Conservation (phyloP, 2,888 invertebrate species). For the Nysson spinosus region DNA sequence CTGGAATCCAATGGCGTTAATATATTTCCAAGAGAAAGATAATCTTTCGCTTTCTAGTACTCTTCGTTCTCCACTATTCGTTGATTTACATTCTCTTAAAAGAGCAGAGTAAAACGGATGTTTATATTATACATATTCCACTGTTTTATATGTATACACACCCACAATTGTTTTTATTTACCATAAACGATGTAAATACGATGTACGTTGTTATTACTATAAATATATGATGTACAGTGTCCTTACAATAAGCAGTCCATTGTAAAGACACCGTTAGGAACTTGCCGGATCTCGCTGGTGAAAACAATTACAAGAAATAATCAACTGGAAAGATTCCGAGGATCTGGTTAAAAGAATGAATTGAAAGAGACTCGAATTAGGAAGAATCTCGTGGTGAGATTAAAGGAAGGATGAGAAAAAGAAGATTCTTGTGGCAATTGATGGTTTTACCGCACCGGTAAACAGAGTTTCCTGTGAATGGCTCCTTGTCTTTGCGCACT, state of each 20-base stretch:
- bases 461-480: slow-evolving; percentile 71
- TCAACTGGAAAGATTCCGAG: too few relatives aligned
- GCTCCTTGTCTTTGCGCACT: slow-evolving; percentile 70
- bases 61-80: neutral
- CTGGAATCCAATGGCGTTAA: too few relatives aligned
- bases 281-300: too few relatives aligned
- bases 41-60: too few relatives aligned
- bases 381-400: neutral
- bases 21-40: too few relatives aligned
- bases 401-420: slow-evolving; percentile 31
- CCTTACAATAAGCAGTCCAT: slow-evolving; percentile 13
- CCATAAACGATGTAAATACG: slow-evolving; percentile 43
- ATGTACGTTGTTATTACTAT: slow-evolving; percentile 26
- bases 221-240: slow-evolving; percentile 32
- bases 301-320: too few relatives aligned
- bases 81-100: neutral
- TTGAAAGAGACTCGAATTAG: neutral
- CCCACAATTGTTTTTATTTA: slow-evolving; percentile 18
- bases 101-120: neutral
- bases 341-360: neutral
- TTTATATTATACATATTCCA: slow-evolving; percentile 11
- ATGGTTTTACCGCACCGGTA: slow-evolving; percentile 63
- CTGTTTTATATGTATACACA: slow-evolving; percentile 10
- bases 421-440: slow-evolving; percentile 48
- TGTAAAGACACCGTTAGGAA: too few relatives aligned